phyloP scores from a whole-genome alignment of 2,113 vertebrate genomes.

The Rhinoderma darwinii region DNA sequence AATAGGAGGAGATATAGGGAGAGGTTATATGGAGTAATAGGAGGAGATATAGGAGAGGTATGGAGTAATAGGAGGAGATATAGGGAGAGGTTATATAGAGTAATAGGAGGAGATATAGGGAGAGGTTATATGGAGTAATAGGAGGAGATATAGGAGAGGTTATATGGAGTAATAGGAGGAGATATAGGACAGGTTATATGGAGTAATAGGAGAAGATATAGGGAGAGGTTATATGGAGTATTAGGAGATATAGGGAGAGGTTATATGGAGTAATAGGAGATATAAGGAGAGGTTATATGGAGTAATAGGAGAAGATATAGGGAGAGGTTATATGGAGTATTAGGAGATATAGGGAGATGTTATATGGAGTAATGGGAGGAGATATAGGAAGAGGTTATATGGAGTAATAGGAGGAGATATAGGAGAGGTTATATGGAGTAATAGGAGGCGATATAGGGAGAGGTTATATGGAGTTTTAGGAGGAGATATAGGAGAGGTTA shows the following conservation, averaged over 20 bases:
- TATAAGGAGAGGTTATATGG: neutral
- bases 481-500: too few relatives aligned
- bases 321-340: neutral
- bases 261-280: neutral
- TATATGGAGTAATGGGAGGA: neutral
- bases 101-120: constrained; percentile 2
- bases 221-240: neutral
- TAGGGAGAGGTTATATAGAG: neutral
- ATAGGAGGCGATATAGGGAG: too few relatives aligned
- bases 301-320: neutral
- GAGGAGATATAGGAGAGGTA: too few relatives aligned
- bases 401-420: neutral
- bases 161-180: constrained; percentile 9
- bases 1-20: constrained; percentile 7
- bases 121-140: neutral
- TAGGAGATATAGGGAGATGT: neutral
- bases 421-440: too few relatives aligned
- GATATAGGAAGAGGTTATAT: neutral
- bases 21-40: too few relatives aligned
- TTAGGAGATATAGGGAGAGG: neutral
- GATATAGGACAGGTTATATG: neutral
- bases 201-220: neutral
- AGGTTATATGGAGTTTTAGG: too few relatives aligned
- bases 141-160: neutral
- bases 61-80: too few relatives aligned